Conservation (phyloP, 1,140 invertebrate species). For the Drosophila littoralis region DNA sequence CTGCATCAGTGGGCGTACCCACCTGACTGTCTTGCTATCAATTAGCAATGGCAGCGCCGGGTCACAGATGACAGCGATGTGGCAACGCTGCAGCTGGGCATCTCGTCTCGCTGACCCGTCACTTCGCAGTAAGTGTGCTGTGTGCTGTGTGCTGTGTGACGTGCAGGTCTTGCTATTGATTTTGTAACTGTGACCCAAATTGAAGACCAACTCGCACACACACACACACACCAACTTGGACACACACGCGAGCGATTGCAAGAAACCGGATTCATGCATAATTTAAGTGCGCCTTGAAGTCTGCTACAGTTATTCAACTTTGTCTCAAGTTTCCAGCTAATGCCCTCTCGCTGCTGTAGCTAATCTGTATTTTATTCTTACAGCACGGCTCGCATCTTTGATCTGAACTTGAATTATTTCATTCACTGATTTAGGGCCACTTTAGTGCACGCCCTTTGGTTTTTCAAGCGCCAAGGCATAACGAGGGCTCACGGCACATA, state of each 20-base stretch:
- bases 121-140: not conserved
- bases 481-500: not conserved
- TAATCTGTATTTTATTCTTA: not conserved
- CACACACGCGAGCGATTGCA: slow-evolving; percentile 6
- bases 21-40: not conserved
- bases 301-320: slow-evolving; percentile 37
- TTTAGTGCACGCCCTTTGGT: slow-evolving; percentile 34
- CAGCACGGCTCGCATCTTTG: not conserved
- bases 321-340: slow-evolving; percentile 32
- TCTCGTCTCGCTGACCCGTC: not conserved
- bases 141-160: not conserved
- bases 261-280: slow-evolving; percentile 56
- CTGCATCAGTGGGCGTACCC: not conserved
- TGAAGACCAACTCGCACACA: slow-evolving; percentile 8
- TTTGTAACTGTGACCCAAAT: slow-evolving; percentile 72
- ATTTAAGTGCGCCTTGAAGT: slow-evolving; percentile 62
- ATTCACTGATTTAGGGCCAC: slow-evolving; percentile 55
- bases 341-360: not conserved
- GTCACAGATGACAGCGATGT: not conserved
- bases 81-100: not conserved
- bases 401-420: slow-evolving; percentile 38
- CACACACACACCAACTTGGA: slow-evolving; percentile 5
- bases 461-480: not conserved
- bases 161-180: slow-evolving; percentile 55
- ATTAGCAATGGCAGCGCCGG: not conserved